Evolutionary conservation across 2,888 invertebrate species (phyloP), one percentile per base, ranked within the genome.

Genomic region (Leptinotarsa peninsularis): DNA sequence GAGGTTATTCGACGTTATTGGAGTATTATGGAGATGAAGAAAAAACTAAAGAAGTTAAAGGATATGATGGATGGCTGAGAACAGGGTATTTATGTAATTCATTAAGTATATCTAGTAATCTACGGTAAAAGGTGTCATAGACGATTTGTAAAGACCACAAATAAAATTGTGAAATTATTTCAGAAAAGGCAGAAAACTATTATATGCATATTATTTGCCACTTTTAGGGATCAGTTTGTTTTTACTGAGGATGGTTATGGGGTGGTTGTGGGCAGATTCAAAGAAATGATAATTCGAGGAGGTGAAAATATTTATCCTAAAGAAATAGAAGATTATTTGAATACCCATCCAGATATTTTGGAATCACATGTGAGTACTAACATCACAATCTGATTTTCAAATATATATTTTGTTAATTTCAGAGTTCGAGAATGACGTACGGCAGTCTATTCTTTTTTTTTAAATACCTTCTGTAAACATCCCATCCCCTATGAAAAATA

Each of bases 271-370:
- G 96, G 95, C 0, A 89, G 95, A 66, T 83, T 93, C 4, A 95
- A 95, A 84, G 95, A 96, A 79, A 92, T 95, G 89, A 92, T 96
- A 52, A 94, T 95, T 58, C 88, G 95, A 75, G 95, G 95, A 0
- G 96, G 96, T 49, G 95, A 95, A 88, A 96, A 96, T 84, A 93
- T 96, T 74, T 95, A 93, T 79, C 96, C 96, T 0, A 92, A 92
- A 90, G 96, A 96, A 89, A 91, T 96, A 21, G 96, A 96, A 86
- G 92, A 94, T 78, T 88, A 93, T 67, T 87, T 96, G 17, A 92
- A 93, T 83, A 91, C 91, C 0, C 95, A 96, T 88, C 94, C 94
- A 0, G 90, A 91, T 82, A 90, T 96, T 60, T 84, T 92, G 18
- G 95, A 96, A 83, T 93, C 91, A 63, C 93, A 95, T 86, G 94